Percentiles rank a stretch among this genome's conserved stretches.
These are phyloP conservation scores for Ictalurus punctatus DNA, from an alignment of 2,113 vertebrate species.

Conservation along the genomic window DNA sequence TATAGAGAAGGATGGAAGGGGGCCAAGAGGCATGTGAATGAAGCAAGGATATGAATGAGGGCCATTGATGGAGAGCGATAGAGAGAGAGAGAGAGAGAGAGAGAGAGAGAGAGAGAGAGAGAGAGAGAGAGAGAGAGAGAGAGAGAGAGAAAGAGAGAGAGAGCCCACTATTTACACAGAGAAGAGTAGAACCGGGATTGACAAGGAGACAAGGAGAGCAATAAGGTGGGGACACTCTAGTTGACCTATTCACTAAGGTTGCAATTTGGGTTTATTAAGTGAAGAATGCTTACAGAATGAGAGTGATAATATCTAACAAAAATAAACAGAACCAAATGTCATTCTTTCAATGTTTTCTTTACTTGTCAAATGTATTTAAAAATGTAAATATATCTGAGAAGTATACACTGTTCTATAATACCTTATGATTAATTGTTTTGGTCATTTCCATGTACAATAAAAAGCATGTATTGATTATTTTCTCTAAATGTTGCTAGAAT, in stretches of 20 bases:
- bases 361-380: neutral
- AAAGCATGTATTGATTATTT: neutral
- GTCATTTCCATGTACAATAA: neutral
- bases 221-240: constrained; percentile 20
- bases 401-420: neutral
- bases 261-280: constrained; percentile 38
- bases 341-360: neutral
- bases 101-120: constrained; percentile 21
- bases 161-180: constrained; percentile 65
- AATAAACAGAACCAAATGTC: neutral
- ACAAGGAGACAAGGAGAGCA: constrained; percentile 10
- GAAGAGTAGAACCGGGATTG: constrained; percentile 36
- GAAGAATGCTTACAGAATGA: neutral
- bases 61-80: constrained; percentile 52
- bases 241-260: constrained; percentile 64
- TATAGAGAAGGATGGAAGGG: constrained; percentile 52
- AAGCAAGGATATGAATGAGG: constrained; percentile 55
- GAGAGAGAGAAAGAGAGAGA: constrained; percentile 55
- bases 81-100: constrained; percentile 55
- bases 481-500: neutral
- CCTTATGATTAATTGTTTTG: neutral
- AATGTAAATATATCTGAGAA: neutral
- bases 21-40: constrained; percentile 53
- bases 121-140: too few relatives aligned
- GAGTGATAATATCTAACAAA: neutral